Evolutionary conservation across 1,140 invertebrate species (phyloP), one percentile per base, ranked within the genome.

Genomic region (Drosophila suzukii): DNA sequence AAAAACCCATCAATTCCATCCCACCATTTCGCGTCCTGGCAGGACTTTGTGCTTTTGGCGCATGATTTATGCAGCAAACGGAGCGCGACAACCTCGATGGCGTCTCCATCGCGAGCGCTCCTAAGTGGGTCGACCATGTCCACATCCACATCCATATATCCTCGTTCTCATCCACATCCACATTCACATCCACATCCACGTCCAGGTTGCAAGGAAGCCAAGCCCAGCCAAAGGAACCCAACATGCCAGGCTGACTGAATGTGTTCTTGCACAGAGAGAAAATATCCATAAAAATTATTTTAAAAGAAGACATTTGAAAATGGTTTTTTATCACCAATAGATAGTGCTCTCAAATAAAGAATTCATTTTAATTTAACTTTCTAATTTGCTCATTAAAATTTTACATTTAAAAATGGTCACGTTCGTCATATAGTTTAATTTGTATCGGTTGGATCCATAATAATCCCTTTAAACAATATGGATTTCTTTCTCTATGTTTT

Each of bases 21-120:
- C 6, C n/a, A 6, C 27, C 27, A 50, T 8, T 50, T 57, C 17
- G 51, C 59, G 59, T 66, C 53, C 73, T 57, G 57, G 62, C 74
- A 82, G 78, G 61, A 76, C 82, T 86, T 83, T 86, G 78, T 85
- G 70, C 81, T 78, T 88, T 88, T 82, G 83, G 65, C 75, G 63
- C 83, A 86, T 86, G 83, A 86, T 86, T 86, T 86, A 86, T 86
- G 75, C 82, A 86, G 65, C 65, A 75, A 66, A 59, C 62, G 47
- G 63, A 72, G 61, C 76, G 51, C 67, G 74, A 82, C 71, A 75
- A 56, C 70, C 70, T 27, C 72, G 57, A 74, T 59, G 50, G 59
- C 76, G 60, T 55, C 54, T 50, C 41, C 43, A 27, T 54, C 11
- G 34, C 55, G 44, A 43, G 49, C 36, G 38, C 53, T 47, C 24